Conservation (phyloP, 2,113 vertebrate genomes). For the Gymnarchus niloticus region DNA sequence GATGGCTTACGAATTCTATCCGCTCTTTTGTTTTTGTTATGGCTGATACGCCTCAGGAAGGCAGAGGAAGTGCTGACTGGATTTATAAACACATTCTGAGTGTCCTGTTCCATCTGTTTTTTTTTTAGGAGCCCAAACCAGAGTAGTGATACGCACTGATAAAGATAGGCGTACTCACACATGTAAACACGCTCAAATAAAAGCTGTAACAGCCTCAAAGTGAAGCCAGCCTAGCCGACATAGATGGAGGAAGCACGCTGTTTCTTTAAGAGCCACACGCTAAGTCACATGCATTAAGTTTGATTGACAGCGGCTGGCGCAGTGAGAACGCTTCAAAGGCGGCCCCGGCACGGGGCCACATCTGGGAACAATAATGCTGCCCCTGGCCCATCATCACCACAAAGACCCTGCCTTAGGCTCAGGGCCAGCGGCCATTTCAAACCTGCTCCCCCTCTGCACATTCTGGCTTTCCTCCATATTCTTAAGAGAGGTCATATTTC, state of each 20-base stretch:
- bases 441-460: slow-evolving; percentile 25
- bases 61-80: background rate
- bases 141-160: background rate
- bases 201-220: background rate
- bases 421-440: slow-evolving; percentile 62
- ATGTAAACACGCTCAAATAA: background rate
- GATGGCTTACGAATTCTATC: background rate
- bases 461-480: slow-evolving; percentile 44
- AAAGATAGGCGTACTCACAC: background rate
- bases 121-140: background rate
- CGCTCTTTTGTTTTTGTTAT: slow-evolving; percentile 9
- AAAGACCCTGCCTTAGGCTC: slow-evolving; percentile 67
- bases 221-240: background rate
- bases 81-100: slow-evolving; percentile 13
- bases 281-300: slow-evolving; percentile 29
- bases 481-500: slow-evolving; percentile 29
- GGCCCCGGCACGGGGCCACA: slow-evolving; percentile 59
- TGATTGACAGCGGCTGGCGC: slow-evolving; percentile 62
- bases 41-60: background rate
- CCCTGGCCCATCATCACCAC: slow-evolving; percentile 71
- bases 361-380: slow-evolving; percentile 72
- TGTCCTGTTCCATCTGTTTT: background rate
- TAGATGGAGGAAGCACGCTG: slow-evolving; percentile 16
- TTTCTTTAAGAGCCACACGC: slow-evolving; percentile 44
- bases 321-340: slow-evolving; percentile 66